Base-by-base conservation (phyloP, 2,797 vertebrate genomes). In the Malurus leucopterus region DNA sequence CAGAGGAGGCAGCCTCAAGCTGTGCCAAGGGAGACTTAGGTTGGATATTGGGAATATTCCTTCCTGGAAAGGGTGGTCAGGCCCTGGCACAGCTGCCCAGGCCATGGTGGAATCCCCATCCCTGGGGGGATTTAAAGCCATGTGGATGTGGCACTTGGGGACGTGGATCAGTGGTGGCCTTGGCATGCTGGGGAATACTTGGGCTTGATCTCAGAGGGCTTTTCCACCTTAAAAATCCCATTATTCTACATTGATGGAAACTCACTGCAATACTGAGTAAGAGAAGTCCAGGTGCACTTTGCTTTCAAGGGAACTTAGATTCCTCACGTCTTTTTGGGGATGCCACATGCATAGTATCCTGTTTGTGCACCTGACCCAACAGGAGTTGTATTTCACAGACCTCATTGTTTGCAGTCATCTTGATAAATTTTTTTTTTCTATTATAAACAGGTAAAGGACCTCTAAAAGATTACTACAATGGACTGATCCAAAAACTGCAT, bases 371-470 rank as follows among this genome's bases (percentile, higher is more conserved):
- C 46, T 64, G 40, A 17, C 26, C 21, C 19, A 46, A 4, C 46
- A 54, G 73, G 15, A 61, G 8, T 65, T 59, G 7, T 8, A 21
- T 54, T 30, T 38, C 59, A 54, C 65, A 69, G 29, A 9, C 34
- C 23, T 53, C 4, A 1, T 12, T 64, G 8, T 29, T 71, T 69
- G 58, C 68, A 71, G 30, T 47, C 47, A 68, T 18, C 13, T 27
- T 63, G 29, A 23, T 34, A 47, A 73, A n/a, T 21, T 30, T 34
- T 23, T 87, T 20, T 21, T 36, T 30, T 34, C 24, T 87, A 23
- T 54, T 86, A 86, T 61, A n/a, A 73, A 47, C 91, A 99, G 99
- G 99, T 54, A 99, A 98, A 96, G 99, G 99, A 61, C 99, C 99
- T 57, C 98, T 99, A 91, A 99, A 99, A 95, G 97, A 98, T 12